Percentiles rank a stretch among this genome's conserved stretches.
Conservation (phyloP, 2,113 vertebrate genomes). For the Python bivittatus region DNA sequence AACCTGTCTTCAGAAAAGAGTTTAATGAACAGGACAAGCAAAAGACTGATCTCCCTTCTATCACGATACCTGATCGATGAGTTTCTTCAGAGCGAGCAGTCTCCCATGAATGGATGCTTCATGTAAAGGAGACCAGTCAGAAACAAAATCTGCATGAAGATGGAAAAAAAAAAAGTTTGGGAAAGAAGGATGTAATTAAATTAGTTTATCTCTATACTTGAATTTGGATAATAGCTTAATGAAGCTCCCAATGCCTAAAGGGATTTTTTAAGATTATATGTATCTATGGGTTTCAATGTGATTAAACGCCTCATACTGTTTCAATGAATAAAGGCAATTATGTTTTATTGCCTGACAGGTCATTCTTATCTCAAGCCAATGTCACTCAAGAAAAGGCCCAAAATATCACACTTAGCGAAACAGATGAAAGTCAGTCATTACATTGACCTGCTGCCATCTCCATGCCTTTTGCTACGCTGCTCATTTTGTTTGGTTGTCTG, state of each 20-base stretch:
- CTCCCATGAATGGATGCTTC: conserved; percentile 84
- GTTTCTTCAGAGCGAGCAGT: conserved; percentile 74
- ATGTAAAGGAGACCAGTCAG: conserved; percentile 88
- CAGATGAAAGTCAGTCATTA: neutral
- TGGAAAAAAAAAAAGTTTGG: neutral
- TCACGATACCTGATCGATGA: conserved; percentile 81
- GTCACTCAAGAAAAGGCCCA: neutral
- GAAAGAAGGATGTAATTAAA: conserved; percentile 12
- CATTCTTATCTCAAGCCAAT: conserved; percentile 13
- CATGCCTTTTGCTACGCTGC: neutral
- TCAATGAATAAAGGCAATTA: neutral
- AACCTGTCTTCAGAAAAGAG: neutral
- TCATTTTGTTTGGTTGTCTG: neutral
- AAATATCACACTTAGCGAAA: neutral
- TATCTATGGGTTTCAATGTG: neutral
- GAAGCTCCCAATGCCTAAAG: neutral
- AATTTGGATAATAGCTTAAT: neutral
- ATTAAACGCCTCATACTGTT: neutral
- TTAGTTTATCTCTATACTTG: conserved; percentile 2
- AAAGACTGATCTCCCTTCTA: neutral
- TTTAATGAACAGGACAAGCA: conserved; percentile 28
- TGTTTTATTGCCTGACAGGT: neutral
- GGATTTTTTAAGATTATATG: neutral
- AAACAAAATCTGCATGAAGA: conserved; percentile 70
- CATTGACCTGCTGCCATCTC: neutral